Conservation (phyloP, 2,113 vertebrate genomes). For the Meriones unguiculatus region DNA sequence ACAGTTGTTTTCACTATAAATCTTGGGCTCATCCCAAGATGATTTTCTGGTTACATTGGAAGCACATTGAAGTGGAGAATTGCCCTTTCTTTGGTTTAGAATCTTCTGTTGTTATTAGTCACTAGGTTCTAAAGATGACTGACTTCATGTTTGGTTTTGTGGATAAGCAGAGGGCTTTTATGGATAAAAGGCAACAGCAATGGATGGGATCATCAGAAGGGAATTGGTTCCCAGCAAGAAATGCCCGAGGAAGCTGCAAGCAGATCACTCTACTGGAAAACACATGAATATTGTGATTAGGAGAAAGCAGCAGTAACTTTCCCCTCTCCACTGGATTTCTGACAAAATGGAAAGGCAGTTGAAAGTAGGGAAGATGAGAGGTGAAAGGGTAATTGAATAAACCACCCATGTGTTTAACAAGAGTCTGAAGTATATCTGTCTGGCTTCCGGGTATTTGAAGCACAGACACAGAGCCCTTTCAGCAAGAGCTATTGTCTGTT, state of each 20-base stretch:
- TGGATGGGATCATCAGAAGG: not conserved
- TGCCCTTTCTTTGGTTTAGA: not conserved
- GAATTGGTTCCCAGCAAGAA: not conserved
- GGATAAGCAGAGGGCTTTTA: not conserved
- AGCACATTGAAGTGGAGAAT: slow-evolving; percentile 10
- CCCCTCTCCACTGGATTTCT: not conserved
- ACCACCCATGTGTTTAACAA: not conserved
- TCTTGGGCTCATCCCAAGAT: not conserved
- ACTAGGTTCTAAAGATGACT: not conserved
- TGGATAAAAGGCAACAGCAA: not conserved
- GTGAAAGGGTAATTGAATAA: not conserved
- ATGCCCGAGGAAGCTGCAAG: not conserved
- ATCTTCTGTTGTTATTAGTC: slow-evolving; percentile 35
- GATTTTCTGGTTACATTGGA: slow-evolving; percentile 47
- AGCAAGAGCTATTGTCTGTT: not conserved
- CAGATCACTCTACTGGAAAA: not conserved
- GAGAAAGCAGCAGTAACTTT: not conserved
- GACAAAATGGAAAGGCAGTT: slow-evolving; percentile 18
- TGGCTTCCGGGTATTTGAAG: not conserved
- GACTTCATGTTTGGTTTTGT: not conserved
- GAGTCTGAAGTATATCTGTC: not conserved
- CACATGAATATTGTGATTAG: not conserved
- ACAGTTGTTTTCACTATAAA: not conserved
- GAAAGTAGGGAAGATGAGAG: not conserved
- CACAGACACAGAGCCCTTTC: not conserved